These are phyloP conservation scores for Odontomyia ornata DNA, from an alignment of 2,888 invertebrate genomes.

Conservation along the genomic window DNA sequence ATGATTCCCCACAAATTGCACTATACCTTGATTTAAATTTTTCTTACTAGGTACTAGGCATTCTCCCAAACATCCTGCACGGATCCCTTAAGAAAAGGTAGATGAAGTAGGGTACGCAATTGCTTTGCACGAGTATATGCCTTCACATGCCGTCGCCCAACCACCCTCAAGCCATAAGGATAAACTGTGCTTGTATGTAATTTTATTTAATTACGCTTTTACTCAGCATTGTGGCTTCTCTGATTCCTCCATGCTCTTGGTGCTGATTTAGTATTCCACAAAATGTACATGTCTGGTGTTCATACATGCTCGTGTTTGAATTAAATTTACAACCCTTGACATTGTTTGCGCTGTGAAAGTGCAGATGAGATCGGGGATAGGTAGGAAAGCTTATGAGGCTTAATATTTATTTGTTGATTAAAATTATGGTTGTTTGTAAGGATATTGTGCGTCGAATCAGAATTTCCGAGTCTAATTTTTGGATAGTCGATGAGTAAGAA, in stretches of 20 bases:
- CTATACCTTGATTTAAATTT: too few species aligned
- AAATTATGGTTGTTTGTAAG: slow-evolving; percentile 42
- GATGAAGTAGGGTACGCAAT: not conserved
- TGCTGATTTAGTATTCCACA: slow-evolving; percentile 14
- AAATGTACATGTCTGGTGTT: slow-evolving; percentile 12
- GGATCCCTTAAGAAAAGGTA: too few species aligned
- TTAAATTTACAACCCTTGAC: slow-evolving; percentile 34
- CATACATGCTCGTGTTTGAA: slow-evolving; percentile 4
- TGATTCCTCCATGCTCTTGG: slow-evolving; percentile 21
- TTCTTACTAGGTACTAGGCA: too few species aligned
- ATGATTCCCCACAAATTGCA: too few species aligned
- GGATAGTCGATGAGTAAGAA: too few species aligned
- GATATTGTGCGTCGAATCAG: slow-evolving; percentile 30
- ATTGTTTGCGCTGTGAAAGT: not conserved
- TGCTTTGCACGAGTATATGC: not conserved
- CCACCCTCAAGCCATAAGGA: not conserved
- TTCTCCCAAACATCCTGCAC: not conserved
- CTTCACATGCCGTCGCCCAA: not conserved
- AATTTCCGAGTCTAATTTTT: not conserved
- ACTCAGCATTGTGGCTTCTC: slow-evolving; percentile 19
- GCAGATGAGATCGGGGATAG: not conserved
- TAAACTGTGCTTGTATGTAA: slow-evolving; percentile 25
- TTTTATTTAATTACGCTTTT: slow-evolving; percentile 36
- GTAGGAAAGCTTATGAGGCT: too few species aligned
- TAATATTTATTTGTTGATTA: slow-evolving; percentile 48